These are phyloP conservation scores for Anas bahamensis DNA, from an alignment of 2,797 vertebrate genomes.

Conservation along the genomic window DNA sequence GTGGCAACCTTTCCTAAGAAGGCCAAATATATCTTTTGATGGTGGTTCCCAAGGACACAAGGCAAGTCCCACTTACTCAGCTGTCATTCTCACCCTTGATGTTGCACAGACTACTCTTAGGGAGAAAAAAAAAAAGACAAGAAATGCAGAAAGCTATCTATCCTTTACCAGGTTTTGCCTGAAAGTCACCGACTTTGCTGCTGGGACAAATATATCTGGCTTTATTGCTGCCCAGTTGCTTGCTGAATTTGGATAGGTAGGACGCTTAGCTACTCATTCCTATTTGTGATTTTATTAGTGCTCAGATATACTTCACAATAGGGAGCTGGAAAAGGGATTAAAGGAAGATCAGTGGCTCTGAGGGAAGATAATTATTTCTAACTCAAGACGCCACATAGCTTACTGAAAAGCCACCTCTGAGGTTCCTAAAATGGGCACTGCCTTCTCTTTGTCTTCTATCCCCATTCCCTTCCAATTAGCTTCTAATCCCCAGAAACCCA, in stretches of 20 bases:
- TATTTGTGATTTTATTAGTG: not conserved
- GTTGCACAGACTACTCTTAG: not conserved
- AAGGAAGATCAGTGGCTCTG: slow-evolving; percentile 29
- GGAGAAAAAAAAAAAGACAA: not conserved
- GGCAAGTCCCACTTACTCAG: not conserved
- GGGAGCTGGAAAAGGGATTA: slow-evolving; percentile 27
- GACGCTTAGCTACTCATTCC: not conserved
- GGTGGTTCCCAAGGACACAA: not conserved
- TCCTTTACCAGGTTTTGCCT: not conserved
- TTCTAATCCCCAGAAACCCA: slow-evolving; percentile 1
- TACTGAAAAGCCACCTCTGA: slow-evolving; percentile 11
- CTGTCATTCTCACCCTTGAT: not conserved
- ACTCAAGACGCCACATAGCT: not conserved
- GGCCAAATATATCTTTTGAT: not conserved
- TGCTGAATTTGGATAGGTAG: not conserved
- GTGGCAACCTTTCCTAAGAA: not conserved
- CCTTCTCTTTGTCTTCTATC: slow-evolving; percentile 4
- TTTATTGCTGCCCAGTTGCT: not conserved
- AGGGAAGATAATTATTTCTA: slow-evolving; percentile 48
- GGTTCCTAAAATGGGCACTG: not conserved
- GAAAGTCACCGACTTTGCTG: not conserved
- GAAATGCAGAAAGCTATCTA: not conserved
- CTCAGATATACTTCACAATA: not conserved
- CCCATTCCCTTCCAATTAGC: slow-evolving; percentile 31
- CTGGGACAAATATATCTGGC: not conserved